phyloP scores from a whole-genome alignment of 2,888 invertebrate species.

The Archips xylosteana region DNA sequence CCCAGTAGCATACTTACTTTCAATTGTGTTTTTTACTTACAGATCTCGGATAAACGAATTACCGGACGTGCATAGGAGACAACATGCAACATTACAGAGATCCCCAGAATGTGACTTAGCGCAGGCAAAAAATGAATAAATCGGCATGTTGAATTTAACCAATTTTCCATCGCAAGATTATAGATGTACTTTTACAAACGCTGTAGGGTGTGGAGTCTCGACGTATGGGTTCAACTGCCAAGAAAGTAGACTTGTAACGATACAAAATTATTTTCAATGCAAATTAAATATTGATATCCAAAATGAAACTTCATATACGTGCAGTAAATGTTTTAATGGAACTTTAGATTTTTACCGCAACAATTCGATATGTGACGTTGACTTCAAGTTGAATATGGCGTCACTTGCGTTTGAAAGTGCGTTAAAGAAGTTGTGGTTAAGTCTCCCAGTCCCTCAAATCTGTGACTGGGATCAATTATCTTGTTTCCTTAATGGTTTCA shows the following conservation, averaged over 20 bases:
- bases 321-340: conserved; percentile 66
- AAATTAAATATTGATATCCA: conserved; percentile 73
- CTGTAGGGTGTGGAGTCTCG: conserved; percentile 16
- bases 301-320: conserved; percentile 79
- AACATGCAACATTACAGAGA: not conserved
- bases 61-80: not conserved
- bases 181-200: conserved; percentile 11
- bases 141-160: conserved; percentile 28
- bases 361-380: conserved; percentile 70
- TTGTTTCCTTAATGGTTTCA: conserved; percentile 64
- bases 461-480: conserved; percentile 69
- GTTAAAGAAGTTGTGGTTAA: conserved; percentile 73
- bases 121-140: conserved; percentile 2
- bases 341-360: conserved; percentile 64
- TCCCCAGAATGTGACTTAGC: not conserved
- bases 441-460: conserved; percentile 64
- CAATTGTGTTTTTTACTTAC: conserved; percentile 15
- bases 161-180: conserved; percentile 16
- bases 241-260: conserved; percentile 2
- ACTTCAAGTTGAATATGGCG: conserved; percentile 75
- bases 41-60: conserved; percentile 5
- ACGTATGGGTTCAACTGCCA: conserved; percentile 20
- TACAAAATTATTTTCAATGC: conserved; percentile 51
- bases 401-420: conserved; percentile 75
- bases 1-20: too few relatives aligned